A percentile compares a stretch with the other conserved stretches of the same genome.
phyloP scores from a whole-genome alignment of 1,140 invertebrate species.

The Drosophila malerkotliana region DNA sequence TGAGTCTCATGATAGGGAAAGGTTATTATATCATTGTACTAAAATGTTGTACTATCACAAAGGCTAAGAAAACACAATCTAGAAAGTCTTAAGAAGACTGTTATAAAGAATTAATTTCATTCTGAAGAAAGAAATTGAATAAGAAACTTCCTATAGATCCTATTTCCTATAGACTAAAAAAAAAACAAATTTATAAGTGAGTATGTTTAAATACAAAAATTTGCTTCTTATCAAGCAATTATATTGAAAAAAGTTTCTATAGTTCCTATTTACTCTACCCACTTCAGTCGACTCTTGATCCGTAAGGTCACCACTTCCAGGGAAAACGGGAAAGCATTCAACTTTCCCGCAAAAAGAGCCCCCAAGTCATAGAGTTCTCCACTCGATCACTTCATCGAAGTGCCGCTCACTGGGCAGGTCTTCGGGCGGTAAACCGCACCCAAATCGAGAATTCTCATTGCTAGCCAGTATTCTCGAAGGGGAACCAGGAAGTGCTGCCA shows the following conservation, averaged over 20 bases:
- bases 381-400: neutral
- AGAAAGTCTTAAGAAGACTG: too few species aligned
- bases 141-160: too few species aligned
- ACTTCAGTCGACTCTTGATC: neutral
- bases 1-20: slow-evolving; percentile 19
- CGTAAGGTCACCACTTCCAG: slow-evolving; percentile 14
- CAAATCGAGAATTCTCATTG: slow-evolving; percentile 56
- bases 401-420: slow-evolving; percentile 11
- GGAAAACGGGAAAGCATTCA: slow-evolving; percentile 27
- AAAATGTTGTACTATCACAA: neutral
- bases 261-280: neutral
- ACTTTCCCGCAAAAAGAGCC: slow-evolving; percentile 6
- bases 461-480: slow-evolving; percentile 18
- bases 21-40: too few species aligned
- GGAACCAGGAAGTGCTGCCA: slow-evolving; percentile 58
- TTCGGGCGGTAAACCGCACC: slow-evolving; percentile 27
- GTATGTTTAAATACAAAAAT: too few species aligned
- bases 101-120: too few species aligned
- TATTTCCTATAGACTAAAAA: neutral
- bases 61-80: too few species aligned
- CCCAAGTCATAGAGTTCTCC: neutral
- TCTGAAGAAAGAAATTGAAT: too few species aligned
- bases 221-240: neutral
- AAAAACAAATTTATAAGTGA: too few species aligned
- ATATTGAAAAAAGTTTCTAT: neutral